Evolutionary conservation across 1,140 invertebrate species (phyloP), one percentile per base, ranked within the genome.

Genomic region (Bombus balteatus): DNA sequence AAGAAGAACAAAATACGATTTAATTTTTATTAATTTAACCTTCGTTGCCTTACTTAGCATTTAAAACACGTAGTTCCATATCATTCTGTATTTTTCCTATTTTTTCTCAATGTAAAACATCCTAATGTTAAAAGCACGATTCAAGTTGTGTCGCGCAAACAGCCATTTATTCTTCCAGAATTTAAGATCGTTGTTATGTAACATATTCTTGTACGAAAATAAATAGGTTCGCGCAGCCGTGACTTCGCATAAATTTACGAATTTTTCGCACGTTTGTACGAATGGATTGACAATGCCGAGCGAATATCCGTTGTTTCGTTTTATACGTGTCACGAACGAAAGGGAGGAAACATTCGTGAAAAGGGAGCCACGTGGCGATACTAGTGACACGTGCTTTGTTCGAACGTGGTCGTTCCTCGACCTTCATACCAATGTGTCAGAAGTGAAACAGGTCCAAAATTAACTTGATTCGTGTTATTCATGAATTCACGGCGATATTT

Each of bases 321-420:
- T 53, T 22, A 8, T 53, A 53, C 47, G 34, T 57, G 65, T 89
- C 43, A 41, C 53, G 77, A 75, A 71, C 65, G 65, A 37, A 70
- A 77, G 88, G 79, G 28, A 37, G 70, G 43, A 73, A 71, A 70
- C 41, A 77, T 78, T 66, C 25, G 83, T 62, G 78, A 62, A 82
- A 80, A 89, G 87, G 72, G 81, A 25, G 84, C 84, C 88, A 89
- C 88, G 88, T 89, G 88, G 76, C 78, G 47, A 75, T 37, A 53
- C 62, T 59, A 41, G 34, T 43, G 75, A 83, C 87, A 89, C 87
- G 87, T 89, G 88, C 47, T 73, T 57, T 59, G 73, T 85, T 53
- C 47, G 47, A 53, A 53, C 47, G 47, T 53, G 47, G 18, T 53
- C 47, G 37, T 41, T 57, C 15, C n/a, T 39, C 73, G 37, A 43